Conservation (phyloP, 2,888 invertebrate genomes). For the Synanthedon formicaeformis region DNA sequence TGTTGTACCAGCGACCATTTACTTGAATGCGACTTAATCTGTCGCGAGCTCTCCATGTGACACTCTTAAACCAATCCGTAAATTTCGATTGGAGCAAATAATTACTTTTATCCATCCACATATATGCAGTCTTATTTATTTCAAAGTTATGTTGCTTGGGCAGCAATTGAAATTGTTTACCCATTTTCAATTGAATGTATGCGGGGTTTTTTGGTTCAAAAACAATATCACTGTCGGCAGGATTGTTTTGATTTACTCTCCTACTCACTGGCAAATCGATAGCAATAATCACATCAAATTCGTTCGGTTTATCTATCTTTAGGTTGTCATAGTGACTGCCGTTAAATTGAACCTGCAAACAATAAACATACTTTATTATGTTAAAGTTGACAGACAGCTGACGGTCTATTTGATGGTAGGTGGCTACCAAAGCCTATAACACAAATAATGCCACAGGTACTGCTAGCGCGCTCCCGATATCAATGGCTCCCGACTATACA, state of each 20-base stretch:
- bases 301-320: constrained; percentile 68
- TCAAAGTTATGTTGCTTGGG: constrained; percentile 32
- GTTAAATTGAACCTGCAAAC: constrained; percentile 49
- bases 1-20: constrained; percentile 32
- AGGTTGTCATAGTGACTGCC: constrained; percentile 73
- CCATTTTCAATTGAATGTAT: constrained; percentile 52
- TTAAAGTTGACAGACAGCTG: too few relatives aligned
- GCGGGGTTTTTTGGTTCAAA: constrained; percentile 47
- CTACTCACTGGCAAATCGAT: constrained; percentile 58
- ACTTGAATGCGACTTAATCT: constrained; percentile 24
- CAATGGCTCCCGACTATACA: too few relatives aligned
- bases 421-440: too few relatives aligned
- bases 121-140: constrained; percentile 37
- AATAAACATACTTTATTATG: too few relatives aligned
- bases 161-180: constrained; percentile 33
- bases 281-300: constrained; percentile 72
- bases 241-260: constrained; percentile 15
- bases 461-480: too few relatives aligned
- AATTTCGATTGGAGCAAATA: constrained; percentile 58
- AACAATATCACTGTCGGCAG: constrained; percentile 36
- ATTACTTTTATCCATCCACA: constrained; percentile 46
- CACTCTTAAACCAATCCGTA: constrained; percentile 65
- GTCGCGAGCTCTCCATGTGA: constrained; percentile 49
- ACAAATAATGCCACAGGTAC: too few relatives aligned
- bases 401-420: too few relatives aligned